Conservation (phyloP, 1,140 invertebrate genomes). For the Drosophila oshimai region DNA sequence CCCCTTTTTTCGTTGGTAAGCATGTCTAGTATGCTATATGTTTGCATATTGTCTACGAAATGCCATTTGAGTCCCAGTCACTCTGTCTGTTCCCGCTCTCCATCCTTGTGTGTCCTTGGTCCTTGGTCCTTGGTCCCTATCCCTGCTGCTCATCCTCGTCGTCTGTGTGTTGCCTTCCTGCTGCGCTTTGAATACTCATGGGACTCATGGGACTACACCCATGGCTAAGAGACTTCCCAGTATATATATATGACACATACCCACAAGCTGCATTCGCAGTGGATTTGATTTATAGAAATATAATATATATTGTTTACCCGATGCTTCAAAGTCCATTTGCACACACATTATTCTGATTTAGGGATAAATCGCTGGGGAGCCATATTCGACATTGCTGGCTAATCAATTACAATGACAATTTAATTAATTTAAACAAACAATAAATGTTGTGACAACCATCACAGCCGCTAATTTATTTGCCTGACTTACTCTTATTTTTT, state of each 20-base stretch:
- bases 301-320: slow-evolving; percentile 36
- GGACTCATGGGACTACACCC: not conserved
- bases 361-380: not conserved
- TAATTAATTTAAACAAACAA: slow-evolving; percentile 67
- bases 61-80: slow-evolving; percentile 66
- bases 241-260: too few relatives aligned
- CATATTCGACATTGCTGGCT: slow-evolving; percentile 27
- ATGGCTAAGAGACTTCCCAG: not conserved
- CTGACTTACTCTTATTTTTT: not conserved
- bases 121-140: not conserved
- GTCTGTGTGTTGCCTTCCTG: slow-evolving; percentile 4
- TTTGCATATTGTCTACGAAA: slow-evolving; percentile 77
- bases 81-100: slow-evolving; percentile 21
- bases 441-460: not conserved
- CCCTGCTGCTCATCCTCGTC: not conserved
- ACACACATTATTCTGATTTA: not conserved
- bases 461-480: slow-evolving; percentile 1
- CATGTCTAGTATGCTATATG: slow-evolving; percentile 68
- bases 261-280: not conserved
- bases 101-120: slow-evolving; percentile 1
- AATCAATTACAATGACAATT: slow-evolving; percentile 73
- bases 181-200: slow-evolving; percentile 38
- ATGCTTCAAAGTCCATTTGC: slow-evolving; percentile 33
- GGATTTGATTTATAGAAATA: slow-evolving; percentile 42
- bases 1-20: not conserved